A percentile compares a stretch with the other conserved stretches of the same genome.
phyloP scores from a whole-genome alignment of 2,113 vertebrate species.

The Hepsetus odoe region DNA sequence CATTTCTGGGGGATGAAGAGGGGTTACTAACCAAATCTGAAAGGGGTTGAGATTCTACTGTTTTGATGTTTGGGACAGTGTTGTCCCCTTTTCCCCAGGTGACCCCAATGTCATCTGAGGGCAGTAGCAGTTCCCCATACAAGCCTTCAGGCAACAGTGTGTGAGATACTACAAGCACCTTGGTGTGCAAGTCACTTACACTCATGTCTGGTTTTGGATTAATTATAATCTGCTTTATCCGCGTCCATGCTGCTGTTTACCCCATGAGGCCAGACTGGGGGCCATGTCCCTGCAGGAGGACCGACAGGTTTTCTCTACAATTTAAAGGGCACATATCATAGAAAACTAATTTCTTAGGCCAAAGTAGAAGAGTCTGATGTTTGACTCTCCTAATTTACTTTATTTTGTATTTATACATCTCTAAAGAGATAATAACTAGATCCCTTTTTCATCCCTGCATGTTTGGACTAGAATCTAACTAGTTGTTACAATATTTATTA shows the following conservation, averaged over 20 bases:
- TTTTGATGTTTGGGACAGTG: not conserved
- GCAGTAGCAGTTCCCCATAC: not conserved
- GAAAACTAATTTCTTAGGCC: too few species aligned
- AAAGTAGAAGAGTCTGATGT: too few species aligned
- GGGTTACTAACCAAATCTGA: too few species aligned
- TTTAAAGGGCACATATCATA: too few species aligned
- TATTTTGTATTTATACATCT: too few species aligned
- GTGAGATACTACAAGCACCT: constrained; percentile 11
- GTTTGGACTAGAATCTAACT: not conserved
- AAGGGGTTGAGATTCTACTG: too few species aligned
- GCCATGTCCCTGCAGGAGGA: not conserved
- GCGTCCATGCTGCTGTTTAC: constrained; percentile 20
- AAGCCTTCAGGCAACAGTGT: not conserved
- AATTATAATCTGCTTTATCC: constrained; percentile 39
- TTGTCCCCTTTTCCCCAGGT: not conserved
- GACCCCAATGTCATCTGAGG: not conserved
- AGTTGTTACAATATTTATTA: not conserved
- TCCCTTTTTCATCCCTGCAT: not conserved
- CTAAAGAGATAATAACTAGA: not conserved
- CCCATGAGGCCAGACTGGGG: not conserved
- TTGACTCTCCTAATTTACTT: too few species aligned
- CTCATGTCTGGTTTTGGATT: constrained; percentile 45
- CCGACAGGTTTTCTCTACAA: not conserved
- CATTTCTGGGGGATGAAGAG: not conserved
- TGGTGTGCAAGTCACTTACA: constrained; percentile 29